phyloP scores from a whole-genome alignment of 2,113 vertebrate species.

The Engraulis encrasicolus region DNA sequence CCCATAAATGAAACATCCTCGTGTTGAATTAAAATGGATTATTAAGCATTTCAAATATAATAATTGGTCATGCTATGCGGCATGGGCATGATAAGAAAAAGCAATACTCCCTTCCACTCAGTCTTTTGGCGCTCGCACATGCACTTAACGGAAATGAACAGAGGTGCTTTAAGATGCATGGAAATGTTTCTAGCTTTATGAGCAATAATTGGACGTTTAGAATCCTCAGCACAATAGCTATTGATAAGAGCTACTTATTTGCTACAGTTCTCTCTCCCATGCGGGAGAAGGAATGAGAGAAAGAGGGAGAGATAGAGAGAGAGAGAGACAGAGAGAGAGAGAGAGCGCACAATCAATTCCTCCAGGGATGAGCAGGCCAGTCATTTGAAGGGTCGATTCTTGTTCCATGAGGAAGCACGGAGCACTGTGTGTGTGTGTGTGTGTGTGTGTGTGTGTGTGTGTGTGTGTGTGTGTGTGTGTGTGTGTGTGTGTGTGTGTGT shows the following conservation, averaged over 20 bases:
- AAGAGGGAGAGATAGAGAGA: not conserved
- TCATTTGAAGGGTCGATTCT: not conserved
- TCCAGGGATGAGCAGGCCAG: not conserved
- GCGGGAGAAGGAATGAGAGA: no score
- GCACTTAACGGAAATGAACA: not conserved
- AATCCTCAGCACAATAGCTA: not conserved
- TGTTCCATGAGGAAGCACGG: not conserved
- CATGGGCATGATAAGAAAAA: no score
- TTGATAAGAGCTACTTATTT: not conserved
- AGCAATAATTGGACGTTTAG: not conserved
- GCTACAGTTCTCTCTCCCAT: not conserved
- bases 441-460: not conserved
- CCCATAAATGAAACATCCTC: no score
- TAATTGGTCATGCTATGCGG: not conserved
- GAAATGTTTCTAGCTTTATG: not conserved
- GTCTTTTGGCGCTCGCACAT: no score
- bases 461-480: not conserved
- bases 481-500: not conserved
- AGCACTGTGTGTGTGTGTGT: not conserved
- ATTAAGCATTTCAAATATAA: not conserved
- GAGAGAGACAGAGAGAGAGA: not conserved
- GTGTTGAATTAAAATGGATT: not conserved
- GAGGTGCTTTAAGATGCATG: not conserved
- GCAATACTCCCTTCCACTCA: no score
- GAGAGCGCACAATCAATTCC: not conserved